Percentiles rank a stretch among this genome's conserved stretches.
Evolutionary conservation across 2,888 invertebrate species (phyloP).

Genomic region (Leuctra nigra): DNA sequence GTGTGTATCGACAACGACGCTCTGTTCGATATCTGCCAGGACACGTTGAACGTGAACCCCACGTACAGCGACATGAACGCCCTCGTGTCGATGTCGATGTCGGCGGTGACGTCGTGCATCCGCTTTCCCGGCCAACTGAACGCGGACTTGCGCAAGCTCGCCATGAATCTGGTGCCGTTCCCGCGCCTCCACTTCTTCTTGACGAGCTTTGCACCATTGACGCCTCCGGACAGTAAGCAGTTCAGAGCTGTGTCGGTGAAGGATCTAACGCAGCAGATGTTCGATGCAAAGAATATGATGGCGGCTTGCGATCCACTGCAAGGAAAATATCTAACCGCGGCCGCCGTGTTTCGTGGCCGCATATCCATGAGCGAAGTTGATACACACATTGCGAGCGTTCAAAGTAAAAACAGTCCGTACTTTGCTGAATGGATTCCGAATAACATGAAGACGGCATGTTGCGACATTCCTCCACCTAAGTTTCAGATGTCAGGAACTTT

Average conservation of each 20-base stretch:
- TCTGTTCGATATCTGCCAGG: conserved; percentile 77
- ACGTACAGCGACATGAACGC: conserved; percentile 88
- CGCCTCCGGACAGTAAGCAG: conserved; percentile 50
- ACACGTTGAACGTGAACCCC: conserved; percentile 77
- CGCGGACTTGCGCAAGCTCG: conserved; percentile 49
- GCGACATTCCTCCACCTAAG: conserved; percentile 67
- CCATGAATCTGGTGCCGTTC: conserved; percentile 56
- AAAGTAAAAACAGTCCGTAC: conserved; percentile 72
- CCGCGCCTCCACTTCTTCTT: conserved; percentile 52
- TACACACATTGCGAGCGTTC: conserved; percentile 72
- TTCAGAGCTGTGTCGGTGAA: conserved; percentile 46
- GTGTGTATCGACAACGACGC: conserved; percentile 80
- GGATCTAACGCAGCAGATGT: too few species aligned
- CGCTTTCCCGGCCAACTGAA: conserved; percentile 60
- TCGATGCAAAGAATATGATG: conserved; percentile 59
- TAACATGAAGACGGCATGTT: conserved; percentile 74
- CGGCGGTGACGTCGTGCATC: conserved; percentile 75
- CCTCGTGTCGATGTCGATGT: conserved; percentile 80
- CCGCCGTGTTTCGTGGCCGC: conserved; percentile 49
- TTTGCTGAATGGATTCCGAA: conserved; percentile 80
- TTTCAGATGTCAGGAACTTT: conserved; percentile 74
- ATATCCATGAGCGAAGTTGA: conserved; percentile 66
- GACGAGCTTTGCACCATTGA: conserved; percentile 61
- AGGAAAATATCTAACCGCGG: conserved; percentile 51
- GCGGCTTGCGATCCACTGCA: conserved; percentile 54